These are phyloP conservation scores for Amyelois transitella DNA, from an alignment of 1,140 invertebrate genomes.

Conservation along the genomic window DNA sequence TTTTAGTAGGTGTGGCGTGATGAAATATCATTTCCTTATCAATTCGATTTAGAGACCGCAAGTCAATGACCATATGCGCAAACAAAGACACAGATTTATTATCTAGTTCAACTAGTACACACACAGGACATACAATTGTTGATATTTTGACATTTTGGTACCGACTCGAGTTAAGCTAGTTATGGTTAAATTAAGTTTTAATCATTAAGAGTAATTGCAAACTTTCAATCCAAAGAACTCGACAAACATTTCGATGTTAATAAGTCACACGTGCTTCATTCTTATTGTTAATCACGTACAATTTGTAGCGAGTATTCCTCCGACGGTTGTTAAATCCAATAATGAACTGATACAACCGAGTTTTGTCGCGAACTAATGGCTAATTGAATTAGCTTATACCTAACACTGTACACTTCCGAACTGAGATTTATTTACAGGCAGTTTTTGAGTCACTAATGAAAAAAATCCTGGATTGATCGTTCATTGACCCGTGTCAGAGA, in stretches of 20 bases:
- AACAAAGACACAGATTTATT: not conserved
- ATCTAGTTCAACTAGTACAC: not conserved
- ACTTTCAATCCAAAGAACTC: too few relatives aligned
- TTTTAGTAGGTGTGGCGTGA: too few relatives aligned
- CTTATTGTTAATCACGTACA: not conserved
- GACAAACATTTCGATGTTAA: not conserved
- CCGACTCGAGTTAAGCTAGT: too few relatives aligned
- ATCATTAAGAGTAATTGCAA: too few relatives aligned
- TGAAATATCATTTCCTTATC: not conserved
- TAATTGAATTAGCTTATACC: not conserved
- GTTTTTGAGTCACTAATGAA: not conserved
- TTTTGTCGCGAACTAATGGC: not conserved
- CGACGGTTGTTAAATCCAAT: not conserved
- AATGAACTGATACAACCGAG: not conserved
- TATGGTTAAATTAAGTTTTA: too few relatives aligned
- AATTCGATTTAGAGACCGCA: not conserved
- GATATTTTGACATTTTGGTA: too few relatives aligned
- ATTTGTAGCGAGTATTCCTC: too few relatives aligned
- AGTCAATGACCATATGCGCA: not conserved
- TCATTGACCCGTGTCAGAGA: slow-evolving; percentile 36
- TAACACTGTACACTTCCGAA: not conserved
- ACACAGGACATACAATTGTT: not conserved
- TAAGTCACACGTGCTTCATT: not conserved
- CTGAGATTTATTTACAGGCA: not conserved
- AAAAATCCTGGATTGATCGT: slow-evolving; percentile 8